Percentiles rank a stretch among this genome's conserved stretches.
phyloP scores from a whole-genome alignment of 2,113 vertebrate species.

The Proterorhinus semilunaris region DNA sequence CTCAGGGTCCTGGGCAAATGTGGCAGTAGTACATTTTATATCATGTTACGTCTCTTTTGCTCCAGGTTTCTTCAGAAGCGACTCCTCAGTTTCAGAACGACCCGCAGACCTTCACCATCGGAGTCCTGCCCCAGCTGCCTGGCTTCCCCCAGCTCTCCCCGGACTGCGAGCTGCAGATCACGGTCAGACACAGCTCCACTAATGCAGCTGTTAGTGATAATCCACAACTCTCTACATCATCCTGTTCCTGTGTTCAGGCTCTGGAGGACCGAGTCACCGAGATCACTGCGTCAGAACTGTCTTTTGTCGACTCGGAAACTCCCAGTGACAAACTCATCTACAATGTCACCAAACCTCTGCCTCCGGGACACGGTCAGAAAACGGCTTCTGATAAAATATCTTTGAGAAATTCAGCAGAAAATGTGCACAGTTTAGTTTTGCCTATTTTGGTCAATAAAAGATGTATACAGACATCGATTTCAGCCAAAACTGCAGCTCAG shows the following conservation, averaged over 20 bases:
- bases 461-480: too few relatives aligned
- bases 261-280: constrained; percentile 87
- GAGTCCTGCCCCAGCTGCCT: constrained; percentile 82
- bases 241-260: constrained; percentile 74
- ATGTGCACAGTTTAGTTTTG: too few relatives aligned
- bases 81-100: constrained; percentile 66
- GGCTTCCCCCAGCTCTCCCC: constrained; percentile 79
- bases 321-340: constrained; percentile 85
- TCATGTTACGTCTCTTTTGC: background rate
- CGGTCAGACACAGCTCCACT: constrained; percentile 73
- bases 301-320: constrained; percentile 84
- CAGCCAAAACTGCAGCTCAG: too few relatives aligned
- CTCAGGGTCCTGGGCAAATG: too few relatives aligned
- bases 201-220: too few relatives aligned
- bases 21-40: too few relatives aligned
- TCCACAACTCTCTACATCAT: background rate
- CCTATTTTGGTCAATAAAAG: too few relatives aligned
- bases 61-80: constrained; percentile 83
- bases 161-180: constrained; percentile 86
- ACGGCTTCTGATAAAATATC: background rate
- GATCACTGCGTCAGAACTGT: constrained; percentile 85
- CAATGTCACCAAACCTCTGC: constrained; percentile 87
- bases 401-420: background rate
- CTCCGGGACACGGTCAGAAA: constrained; percentile 83
- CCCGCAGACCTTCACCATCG: constrained; percentile 84